These are phyloP conservation scores for Leptinotarsa tumamoca DNA, from an alignment of 2,888 invertebrate genomes.

Conservation along the genomic window DNA sequence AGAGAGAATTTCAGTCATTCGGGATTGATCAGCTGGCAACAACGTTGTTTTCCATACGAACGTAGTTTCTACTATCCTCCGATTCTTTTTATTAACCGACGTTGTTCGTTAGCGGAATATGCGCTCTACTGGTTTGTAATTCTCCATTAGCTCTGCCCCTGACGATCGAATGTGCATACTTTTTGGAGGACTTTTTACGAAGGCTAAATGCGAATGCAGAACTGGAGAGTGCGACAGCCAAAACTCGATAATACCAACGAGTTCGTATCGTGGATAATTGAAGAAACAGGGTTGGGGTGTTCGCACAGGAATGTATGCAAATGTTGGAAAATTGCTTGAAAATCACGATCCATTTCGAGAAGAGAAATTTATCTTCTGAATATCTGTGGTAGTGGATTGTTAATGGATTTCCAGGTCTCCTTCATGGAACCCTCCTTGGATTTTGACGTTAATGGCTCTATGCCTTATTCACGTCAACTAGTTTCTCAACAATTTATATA, in stretches of 20 bases:
- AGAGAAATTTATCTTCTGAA: too few relatives aligned
- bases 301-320: neutral
- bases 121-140: constrained; percentile 27
- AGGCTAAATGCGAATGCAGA: constrained; percentile 2
- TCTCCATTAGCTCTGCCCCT: constrained; percentile 15
- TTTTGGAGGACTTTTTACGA: constrained; percentile 15
- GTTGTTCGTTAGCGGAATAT: constrained; percentile 25
- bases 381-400: too few relatives aligned
- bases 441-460: too few relatives aligned
- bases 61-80: constrained; percentile 14
- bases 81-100: constrained; percentile 23
- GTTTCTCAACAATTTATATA: too few relatives aligned
- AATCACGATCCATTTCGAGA: too few relatives aligned
- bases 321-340: neutral
- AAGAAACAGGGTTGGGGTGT: neutral
- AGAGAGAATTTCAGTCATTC: too few relatives aligned
- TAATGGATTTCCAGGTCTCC: too few relatives aligned
- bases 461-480: too few relatives aligned
- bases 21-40: neutral
- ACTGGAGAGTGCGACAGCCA: neutral
- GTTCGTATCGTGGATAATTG: neutral
- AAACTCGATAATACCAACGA: constrained; percentile 12
- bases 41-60: neutral
- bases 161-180: constrained; percentile 12
- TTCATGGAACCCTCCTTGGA: too few relatives aligned